Evolutionary conservation across 1,140 invertebrate genomes (phyloP).

Genomic region (Diprion similis): DNA sequence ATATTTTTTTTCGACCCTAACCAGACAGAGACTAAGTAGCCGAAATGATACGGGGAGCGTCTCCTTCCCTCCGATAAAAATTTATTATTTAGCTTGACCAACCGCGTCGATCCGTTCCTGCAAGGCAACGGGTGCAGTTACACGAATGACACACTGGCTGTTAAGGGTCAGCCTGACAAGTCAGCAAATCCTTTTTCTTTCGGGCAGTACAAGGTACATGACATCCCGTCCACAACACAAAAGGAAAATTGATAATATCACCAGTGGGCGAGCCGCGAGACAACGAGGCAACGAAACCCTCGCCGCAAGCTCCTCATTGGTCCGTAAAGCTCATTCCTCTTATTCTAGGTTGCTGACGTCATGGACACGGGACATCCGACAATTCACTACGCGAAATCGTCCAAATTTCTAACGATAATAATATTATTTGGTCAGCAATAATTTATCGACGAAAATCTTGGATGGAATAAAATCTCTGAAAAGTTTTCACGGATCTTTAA

Average conservation of each 20-base stretch:
- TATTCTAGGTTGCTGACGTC: too few species aligned
- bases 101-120: not conserved
- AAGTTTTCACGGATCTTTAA: too few species aligned
- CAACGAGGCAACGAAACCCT: too few species aligned
- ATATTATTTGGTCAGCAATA: too few species aligned
- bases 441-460: too few species aligned
- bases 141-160: constrained; percentile 4
- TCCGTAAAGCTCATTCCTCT: not conserved
- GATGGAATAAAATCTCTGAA: too few species aligned
- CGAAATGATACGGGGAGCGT: not conserved
- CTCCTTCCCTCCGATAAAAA: not conserved
- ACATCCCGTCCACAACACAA: not conserved
- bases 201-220: not conserved
- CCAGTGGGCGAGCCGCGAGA: not conserved
- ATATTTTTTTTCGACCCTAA: not conserved
- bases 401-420: too few species aligned
- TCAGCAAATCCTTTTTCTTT: not conserved
- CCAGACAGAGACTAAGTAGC: not conserved
- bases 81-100: constrained; percentile 2
- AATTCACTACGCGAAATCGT: too few species aligned
- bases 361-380: too few species aligned
- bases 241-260: not conserved
- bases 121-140: not conserved
- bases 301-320: not conserved
- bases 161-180: not conserved